These are phyloP conservation scores for Aegotheles bennettii DNA, from an alignment of 2,113 vertebrate species.

Conservation along the genomic window DNA sequence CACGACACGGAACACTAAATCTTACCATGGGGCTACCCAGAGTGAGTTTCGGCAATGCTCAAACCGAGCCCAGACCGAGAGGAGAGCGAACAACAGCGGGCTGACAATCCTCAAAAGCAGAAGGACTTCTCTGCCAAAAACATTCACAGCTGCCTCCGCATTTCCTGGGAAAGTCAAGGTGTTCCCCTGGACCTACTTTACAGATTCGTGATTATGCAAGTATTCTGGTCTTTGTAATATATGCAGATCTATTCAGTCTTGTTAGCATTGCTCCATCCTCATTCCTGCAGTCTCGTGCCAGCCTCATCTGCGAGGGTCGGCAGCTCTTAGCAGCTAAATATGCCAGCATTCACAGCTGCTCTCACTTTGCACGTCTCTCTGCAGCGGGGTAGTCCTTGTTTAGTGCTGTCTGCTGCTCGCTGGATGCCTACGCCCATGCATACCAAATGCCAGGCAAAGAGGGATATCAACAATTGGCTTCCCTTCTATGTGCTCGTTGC, in stretches of 20 bases:
- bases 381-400: background rate
- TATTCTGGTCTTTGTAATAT: background rate
- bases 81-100: fast-evolving
- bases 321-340: background rate
- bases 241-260: constrained; percentile 36
- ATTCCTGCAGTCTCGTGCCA: constrained; percentile 11
- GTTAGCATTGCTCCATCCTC: background rate
- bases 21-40: background rate
- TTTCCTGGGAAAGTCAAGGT: constrained; percentile 47
- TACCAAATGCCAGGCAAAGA: background rate
- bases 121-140: background rate
- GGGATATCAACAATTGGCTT: background rate
- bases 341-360: constrained; percentile 50
- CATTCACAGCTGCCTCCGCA: constrained; percentile 14
- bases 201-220: background rate
- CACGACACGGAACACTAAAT: background rate
- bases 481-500: fast-evolving
- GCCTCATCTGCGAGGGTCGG: constrained; percentile 33
- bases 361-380: background rate
- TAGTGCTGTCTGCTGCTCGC: background rate
- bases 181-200: constrained; percentile 37
- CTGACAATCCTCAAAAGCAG: background rate
- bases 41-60: background rate
- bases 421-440: background rate
- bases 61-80: background rate